Evolutionary conservation across 2,113 vertebrate genomes (phyloP).

Genomic region (Anolis carolinensis): DNA sequence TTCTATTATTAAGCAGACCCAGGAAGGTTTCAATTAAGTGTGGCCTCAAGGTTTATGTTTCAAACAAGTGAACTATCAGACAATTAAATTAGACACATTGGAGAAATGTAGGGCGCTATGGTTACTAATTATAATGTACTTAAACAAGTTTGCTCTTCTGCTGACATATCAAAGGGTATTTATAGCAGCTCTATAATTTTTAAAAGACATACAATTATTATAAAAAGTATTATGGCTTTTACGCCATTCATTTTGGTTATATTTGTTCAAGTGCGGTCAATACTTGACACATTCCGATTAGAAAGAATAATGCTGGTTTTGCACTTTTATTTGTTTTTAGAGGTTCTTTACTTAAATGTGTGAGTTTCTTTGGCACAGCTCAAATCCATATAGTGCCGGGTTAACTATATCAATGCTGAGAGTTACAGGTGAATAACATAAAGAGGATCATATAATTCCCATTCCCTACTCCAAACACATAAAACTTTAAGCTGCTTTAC

Average conservation of each 20-base stretch:
- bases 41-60: slow-evolving; percentile 58
- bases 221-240: slow-evolving; percentile 2
- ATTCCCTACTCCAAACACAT: not conserved
- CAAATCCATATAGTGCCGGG: not conserved
- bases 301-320: not conserved
- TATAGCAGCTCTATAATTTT: slow-evolving; percentile 5
- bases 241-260: not conserved
- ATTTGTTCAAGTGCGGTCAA: not conserved
- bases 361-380: not conserved
- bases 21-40: slow-evolving; percentile 47
- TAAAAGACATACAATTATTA: not conserved
- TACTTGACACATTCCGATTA: not conserved
- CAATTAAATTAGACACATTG: slow-evolving; percentile 51
- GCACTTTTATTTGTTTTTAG: not conserved
- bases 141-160: slow-evolving; percentile 19
- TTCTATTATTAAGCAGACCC: slow-evolving; percentile 31
- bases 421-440: too few relatives aligned
- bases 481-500: not conserved
- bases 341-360: not conserved
- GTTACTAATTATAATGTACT: slow-evolving; percentile 54
- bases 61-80: slow-evolving; percentile 52
- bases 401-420: too few relatives aligned
- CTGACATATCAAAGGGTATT: slow-evolving; percentile 25
- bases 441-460: too few relatives aligned
- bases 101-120: slow-evolving; percentile 37